Base-by-base conservation (phyloP, 2,113 vertebrate genomes). In the Atlantisia rogersi region DNA sequence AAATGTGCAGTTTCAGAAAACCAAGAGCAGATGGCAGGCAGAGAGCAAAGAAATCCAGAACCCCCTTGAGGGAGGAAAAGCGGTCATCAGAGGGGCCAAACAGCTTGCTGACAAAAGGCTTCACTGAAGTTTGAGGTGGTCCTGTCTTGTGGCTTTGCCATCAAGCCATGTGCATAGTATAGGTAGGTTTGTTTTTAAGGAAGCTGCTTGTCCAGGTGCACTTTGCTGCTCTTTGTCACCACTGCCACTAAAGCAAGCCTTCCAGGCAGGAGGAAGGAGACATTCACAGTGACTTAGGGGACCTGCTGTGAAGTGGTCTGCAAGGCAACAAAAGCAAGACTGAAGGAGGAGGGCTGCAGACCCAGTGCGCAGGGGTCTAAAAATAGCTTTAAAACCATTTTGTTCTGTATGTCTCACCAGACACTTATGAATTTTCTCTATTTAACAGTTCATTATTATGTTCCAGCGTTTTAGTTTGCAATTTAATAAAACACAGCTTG, bases 81-180 rank as follows among this genome's bases (percentile, higher is more conserved):
- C 35, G 39, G 69, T 88, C 32, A 64, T 53, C 75, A 85, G 15
- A 2, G 82, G 56, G 20, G 42, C 82, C 82, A 48, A 90, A 88
- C 56, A 79, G 55, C 82, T 86, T 88, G 82, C 86, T 94, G 37
- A 80, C 46, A 90, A 77, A 86, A 86, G 37, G n/a, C n/a, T 90
- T 85, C 15, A 44, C 44, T 82, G 65, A 82, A 48, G 37, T 73
- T 80, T 74, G 88, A 77, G 55, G 55, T 65, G 31, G 68, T 42
- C 28, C 25, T 81, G 77, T 86, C 86, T 67, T 67, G 68, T 81
- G 64, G 64, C 42, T 84, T 39, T 77, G 46, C 73, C 31, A n/a
- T 81, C 82, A 91, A 83, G 77, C 68, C 65, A 40, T 6, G 21
- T 70, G 64, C 80, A 71, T 80, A 2, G 1, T 32, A 52, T n/a